phyloP scores from a whole-genome alignment of 2,113 vertebrate species.

The Protomyctophum bolini region DNA sequence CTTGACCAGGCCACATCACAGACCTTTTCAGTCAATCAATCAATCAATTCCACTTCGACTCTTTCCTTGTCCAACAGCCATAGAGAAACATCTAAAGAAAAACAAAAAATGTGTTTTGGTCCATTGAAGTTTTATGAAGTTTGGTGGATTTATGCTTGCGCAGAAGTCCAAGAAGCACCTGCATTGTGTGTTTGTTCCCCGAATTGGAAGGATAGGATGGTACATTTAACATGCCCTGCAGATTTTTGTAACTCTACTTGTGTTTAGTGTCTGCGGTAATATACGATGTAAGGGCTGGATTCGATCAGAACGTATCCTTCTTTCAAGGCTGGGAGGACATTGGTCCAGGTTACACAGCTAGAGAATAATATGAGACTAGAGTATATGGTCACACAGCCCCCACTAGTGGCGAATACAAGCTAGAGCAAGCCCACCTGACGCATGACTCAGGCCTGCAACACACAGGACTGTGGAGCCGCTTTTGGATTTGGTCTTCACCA shows the following conservation, averaged over 20 bases:
- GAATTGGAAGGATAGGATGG: constrained; percentile 11
- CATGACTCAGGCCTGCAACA: neutral
- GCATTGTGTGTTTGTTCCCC: constrained; percentile 33
- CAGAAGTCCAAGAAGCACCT: constrained; percentile 29
- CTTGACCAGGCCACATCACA: constrained; percentile 50
- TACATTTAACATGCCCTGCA: constrained; percentile 21
- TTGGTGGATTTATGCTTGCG: constrained; percentile 23
- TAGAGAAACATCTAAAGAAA: constrained; percentile 47
- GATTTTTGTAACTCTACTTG: constrained; percentile 29
- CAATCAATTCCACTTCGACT: constrained; percentile 30
- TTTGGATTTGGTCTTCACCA: constrained; percentile 32
- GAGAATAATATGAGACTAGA: neutral
- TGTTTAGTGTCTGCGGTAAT: constrained; percentile 14
- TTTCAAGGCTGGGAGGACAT: constrained; percentile 1
- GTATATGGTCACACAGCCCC: constrained; percentile 64
- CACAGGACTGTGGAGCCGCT: neutral
- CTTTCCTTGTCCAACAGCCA: constrained; percentile 42
- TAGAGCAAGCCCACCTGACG: neutral
- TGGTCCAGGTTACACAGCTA: neutral
- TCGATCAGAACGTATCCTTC: neutral
- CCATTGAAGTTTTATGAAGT: constrained; percentile 19
- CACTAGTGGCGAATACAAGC: constrained; percentile 62
- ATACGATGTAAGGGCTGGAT: constrained; percentile 35
- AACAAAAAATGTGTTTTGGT: neutral
- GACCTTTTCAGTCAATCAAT: constrained; percentile 5